Conservation (phyloP, 2,888 invertebrate species). For the Drosophila meridiana region DNA sequence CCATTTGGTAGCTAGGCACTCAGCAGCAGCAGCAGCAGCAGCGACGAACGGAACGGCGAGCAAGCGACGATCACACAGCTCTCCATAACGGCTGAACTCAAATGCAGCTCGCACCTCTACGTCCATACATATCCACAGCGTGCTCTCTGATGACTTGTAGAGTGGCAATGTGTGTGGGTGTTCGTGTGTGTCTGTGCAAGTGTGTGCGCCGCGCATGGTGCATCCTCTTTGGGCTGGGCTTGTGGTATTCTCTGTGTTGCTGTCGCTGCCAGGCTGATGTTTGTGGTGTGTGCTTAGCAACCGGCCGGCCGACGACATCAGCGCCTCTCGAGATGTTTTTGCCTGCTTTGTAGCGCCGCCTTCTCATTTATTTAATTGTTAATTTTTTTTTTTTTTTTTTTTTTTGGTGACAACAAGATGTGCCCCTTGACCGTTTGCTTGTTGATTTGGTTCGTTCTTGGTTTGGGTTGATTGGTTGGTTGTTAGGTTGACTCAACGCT, state of each 20-base stretch:
- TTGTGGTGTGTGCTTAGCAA: conserved; percentile 61
- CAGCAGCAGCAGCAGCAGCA: conserved; percentile 68
- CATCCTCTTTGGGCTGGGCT: conserved; percentile 34
- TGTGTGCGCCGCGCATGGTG: conserved; percentile 45
- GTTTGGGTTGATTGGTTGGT: conserved; percentile 27
- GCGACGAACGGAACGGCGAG: conserved; percentile 35
- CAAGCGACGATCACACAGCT: conserved; percentile 20
- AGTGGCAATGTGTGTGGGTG: conserved; percentile 8
- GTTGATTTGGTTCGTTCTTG: conserved; percentile 29
- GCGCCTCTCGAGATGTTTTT: conserved; percentile 46
- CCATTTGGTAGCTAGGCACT: conserved; percentile 72
- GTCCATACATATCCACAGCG: conserved; percentile 40
- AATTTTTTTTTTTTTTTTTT: conserved; percentile 9
- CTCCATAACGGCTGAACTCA: conserved; percentile 9
- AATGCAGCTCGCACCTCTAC: conserved; percentile 15
- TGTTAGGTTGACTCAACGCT: conserved; percentile 38
- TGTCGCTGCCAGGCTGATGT: conserved; percentile 62
- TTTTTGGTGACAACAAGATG: conserved; percentile 55
- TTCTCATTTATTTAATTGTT: conserved; percentile 24
- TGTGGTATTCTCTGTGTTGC: conserved; percentile 33
- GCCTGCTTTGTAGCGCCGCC: conserved; percentile 71
- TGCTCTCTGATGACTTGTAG: conserved; percentile 30
- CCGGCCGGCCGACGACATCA: conserved; percentile 65
- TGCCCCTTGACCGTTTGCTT: conserved; percentile 31
- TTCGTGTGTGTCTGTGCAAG: conserved; percentile 26